phyloP scores from a whole-genome alignment of 2,797 vertebrate genomes.

The Threskiornis aethiopicus region DNA sequence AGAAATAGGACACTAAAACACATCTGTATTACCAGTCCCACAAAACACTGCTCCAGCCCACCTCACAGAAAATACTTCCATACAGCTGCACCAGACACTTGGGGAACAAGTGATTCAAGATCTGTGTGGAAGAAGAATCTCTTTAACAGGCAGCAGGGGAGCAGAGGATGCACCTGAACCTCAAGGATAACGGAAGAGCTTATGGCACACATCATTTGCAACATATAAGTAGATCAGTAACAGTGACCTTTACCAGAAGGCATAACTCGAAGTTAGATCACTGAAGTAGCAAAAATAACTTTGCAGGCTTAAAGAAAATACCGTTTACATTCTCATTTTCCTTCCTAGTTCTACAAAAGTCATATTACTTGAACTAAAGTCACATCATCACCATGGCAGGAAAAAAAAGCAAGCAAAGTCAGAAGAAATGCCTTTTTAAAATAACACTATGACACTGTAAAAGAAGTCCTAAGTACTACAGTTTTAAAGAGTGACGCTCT shows the following conservation, averaged over 20 bases:
- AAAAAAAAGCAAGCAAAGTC: neutral
- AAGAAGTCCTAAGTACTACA: neutral
- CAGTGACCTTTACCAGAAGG: neutral
- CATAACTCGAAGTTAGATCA: neutral
- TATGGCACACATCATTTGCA: neutral
- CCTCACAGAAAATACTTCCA: neutral
- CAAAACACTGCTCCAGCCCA: neutral
- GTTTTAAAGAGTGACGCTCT: neutral
- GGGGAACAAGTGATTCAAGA: conserved; percentile 5
- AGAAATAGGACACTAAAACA: conserved; percentile 9
- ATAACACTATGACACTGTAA: neutral
- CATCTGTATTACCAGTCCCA: neutral
- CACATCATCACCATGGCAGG: neutral
- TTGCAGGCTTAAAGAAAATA: neutral
- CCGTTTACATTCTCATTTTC: neutral
- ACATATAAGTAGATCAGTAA: neutral
- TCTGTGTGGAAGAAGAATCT: neutral
- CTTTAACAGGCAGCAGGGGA: neutral
- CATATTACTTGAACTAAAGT: neutral
- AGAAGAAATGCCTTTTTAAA: neutral
- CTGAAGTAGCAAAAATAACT: conserved; percentile 2
- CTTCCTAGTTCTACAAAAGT: neutral
- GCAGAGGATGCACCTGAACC: neutral
- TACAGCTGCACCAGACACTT: conserved; percentile 9
- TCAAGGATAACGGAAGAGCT: neutral